These are phyloP conservation scores for Gymnothorax reevesii DNA, from an alignment of 2,797 vertebrate genomes.

Conservation along the genomic window DNA sequence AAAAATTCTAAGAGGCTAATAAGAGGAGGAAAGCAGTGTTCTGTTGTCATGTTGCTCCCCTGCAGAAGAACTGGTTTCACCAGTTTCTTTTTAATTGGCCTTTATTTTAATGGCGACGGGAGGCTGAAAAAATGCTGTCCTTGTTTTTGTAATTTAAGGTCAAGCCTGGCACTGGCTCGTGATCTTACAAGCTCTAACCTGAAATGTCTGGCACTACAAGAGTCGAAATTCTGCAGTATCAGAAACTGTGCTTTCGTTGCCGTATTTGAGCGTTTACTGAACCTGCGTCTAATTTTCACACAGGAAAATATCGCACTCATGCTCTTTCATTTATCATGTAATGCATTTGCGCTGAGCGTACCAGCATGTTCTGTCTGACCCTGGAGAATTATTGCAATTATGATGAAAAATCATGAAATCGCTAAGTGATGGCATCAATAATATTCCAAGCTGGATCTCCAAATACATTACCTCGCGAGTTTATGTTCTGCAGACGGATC, in stretches of 20 bases:
- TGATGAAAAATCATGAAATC: constrained; percentile 71
- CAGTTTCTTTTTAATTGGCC: background rate
- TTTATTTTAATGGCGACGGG: background rate
- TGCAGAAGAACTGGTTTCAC: background rate
- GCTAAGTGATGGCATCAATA: constrained; percentile 72
- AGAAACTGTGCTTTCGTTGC: background rate
- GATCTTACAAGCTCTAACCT: background rate
- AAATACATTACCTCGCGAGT: constrained; percentile 38
- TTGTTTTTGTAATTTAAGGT: background rate
- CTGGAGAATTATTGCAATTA: constrained; percentile 78
- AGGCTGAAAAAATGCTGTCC: constrained; percentile 22
- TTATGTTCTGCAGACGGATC: background rate
- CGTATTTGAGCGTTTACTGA: constrained; percentile 34
- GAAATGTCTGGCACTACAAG: background rate
- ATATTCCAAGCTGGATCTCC: constrained; percentile 63
- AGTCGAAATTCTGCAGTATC: background rate
- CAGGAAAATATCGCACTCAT: constrained; percentile 56
- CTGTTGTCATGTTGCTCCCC: background rate
- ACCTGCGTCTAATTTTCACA: constrained; percentile 43
- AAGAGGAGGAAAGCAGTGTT: background rate
- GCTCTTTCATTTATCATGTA: constrained; percentile 75
- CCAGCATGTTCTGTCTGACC: constrained; percentile 80
- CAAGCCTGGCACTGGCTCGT: constrained; percentile 22
- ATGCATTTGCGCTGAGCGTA: constrained; percentile 78
- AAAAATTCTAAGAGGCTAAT: background rate